Evolutionary conservation across 1,140 invertebrate species (phyloP), one percentile per base, ranked within the genome.

Genomic region (Drosophila pruinosa): DNA sequence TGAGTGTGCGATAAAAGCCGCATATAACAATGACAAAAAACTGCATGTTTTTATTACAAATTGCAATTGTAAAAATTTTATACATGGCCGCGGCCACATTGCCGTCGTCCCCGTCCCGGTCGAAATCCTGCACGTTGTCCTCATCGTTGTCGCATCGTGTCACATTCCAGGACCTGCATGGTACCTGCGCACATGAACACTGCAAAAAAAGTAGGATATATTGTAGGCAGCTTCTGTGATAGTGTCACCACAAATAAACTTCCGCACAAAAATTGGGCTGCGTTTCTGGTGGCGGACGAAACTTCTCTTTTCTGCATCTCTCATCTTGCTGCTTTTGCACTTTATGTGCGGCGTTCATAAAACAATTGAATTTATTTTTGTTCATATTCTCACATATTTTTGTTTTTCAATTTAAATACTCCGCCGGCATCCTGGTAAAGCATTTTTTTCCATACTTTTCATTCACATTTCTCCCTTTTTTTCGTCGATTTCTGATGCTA

Each of bases 51-150:
- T 88, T 88, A 88, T 89, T 88, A 88, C 82, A 88, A 88, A 88
- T 89, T 88, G 82, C 82, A 89, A 89, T 88, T 88, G 82, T 89
- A 82, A 78, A 82, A 88, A 89, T 88, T 88, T 78, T 89, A 89
- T 88, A 88, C 82, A 88, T 89, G 83, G 82, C 78, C 78, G 82
- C 75, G 28, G 58, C 70, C 64, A 72, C 64, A 72, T 72, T 68
- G 64, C 64, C 54, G 22, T 53, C 47, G 47, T 39, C 38, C 28
- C 17, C 34, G 41, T 78, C 53, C 43, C 28, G 28, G 63, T 54
- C 63, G 28, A n/a, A n/a, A n/a, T 53, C 47, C 36, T 39, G 22
- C 28, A 17, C 34, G 45, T 78, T 48, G 43, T 68, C 36, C 28
- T 57, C 62, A 62, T 61, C 69, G 41, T 48, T 36, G 43, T 54